phyloP scores from a whole-genome alignment of 2,113 vertebrate species.

The Cichladusa arquata region DNA sequence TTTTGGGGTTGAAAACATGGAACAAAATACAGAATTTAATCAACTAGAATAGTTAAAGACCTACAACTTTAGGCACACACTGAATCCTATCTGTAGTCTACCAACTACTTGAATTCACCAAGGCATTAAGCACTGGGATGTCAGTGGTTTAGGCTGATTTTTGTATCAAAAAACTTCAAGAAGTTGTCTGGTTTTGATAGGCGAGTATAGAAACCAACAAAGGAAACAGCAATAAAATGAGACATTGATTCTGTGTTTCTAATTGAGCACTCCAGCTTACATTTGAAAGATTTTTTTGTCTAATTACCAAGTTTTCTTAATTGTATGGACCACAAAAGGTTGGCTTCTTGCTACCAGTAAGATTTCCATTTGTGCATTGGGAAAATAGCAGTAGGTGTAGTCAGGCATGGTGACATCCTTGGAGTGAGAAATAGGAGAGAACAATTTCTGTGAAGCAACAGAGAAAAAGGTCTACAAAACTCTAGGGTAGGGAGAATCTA shows the following conservation, averaged over 20 bases:
- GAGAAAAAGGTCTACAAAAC: neutral
- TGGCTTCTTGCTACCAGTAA: neutral
- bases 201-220: neutral
- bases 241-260: neutral
- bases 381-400: neutral
- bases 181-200: neutral
- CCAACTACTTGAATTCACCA: neutral
- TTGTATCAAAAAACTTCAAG: neutral
- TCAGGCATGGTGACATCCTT: neutral
- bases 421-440: neutral
- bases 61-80: neutral
- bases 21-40: neutral
- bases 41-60: neutral
- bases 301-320: slow-evolving; percentile 1
- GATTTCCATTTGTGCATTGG: neutral
- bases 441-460: neutral
- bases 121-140: neutral
- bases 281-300: neutral
- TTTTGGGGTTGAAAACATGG: neutral
- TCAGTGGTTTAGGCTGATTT: neutral
- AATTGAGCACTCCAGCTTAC: neutral
- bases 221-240: neutral
- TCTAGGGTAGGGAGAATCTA: neutral
- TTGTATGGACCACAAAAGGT: neutral
- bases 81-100: neutral